phyloP scores from a whole-genome alignment of 2,888 invertebrate species.

The Stenotaenia linearis region DNA sequence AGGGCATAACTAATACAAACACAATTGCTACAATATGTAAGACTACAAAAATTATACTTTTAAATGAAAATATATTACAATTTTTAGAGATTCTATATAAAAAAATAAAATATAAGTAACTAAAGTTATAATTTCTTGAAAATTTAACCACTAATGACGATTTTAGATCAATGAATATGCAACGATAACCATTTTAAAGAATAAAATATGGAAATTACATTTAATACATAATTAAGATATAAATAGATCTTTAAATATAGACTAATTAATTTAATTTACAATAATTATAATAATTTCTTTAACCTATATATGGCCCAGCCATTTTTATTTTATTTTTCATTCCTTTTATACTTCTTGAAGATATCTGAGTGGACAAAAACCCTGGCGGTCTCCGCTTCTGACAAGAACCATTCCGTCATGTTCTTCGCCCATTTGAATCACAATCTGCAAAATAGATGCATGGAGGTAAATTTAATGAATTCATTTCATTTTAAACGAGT shows the following conservation, averaged over 20 bases:
- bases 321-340: not conserved
- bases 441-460: constrained; percentile 56
- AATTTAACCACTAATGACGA: not conserved
- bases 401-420: constrained; percentile 91
- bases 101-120: not conserved
- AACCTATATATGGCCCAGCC: not conserved
- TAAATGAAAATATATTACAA: not conserved
- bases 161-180: not conserved
- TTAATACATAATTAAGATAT: not conserved
- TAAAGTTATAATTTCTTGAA: not conserved
- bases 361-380: constrained; percentile 88
- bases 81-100: not conserved
- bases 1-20: not conserved
- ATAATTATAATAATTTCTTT: not conserved
- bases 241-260: not conserved
- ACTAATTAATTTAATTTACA: not conserved
- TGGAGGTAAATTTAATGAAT: too few species aligned
- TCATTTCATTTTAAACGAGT: too few species aligned
- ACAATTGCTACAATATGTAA: not conserved
- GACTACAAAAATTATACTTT: not conserved
- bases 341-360: constrained; percentile 83
- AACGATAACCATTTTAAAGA: not conserved
- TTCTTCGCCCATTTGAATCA: constrained; percentile 85
- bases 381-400: constrained; percentile 84
- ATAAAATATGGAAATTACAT: not conserved